A percentile compares a stretch with the other conserved stretches of the same genome.
Evolutionary conservation across 2,888 invertebrate species (phyloP).

Genomic region (Alviniconcha strummeri): DNA sequence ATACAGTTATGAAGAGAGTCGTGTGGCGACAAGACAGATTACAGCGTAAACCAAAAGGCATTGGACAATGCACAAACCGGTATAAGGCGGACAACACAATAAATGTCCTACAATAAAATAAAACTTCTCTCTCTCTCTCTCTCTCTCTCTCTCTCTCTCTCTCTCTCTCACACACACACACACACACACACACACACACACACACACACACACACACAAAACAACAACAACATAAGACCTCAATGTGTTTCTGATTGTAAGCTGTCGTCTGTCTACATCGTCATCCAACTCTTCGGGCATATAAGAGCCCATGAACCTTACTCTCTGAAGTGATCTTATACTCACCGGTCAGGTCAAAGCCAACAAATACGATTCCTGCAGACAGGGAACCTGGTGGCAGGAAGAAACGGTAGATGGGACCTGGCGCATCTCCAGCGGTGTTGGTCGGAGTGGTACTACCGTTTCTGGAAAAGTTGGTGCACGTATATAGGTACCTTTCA

Average conservation of each 20-base stretch:
- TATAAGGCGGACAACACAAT: background rate
- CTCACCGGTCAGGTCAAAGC: background rate
- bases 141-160: too few relatives aligned
- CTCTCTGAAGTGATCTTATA: too few relatives aligned
- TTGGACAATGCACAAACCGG: background rate
- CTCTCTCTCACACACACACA: background rate
- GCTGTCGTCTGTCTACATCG: too few relatives aligned
- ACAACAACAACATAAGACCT: too few relatives aligned
- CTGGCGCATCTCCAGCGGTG: background rate
- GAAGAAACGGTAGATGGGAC: constrained; percentile 3
- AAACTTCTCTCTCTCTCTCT: too few relatives aligned
- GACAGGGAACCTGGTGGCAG: background rate
- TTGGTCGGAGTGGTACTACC: too few relatives aligned
- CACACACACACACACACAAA: background rate
- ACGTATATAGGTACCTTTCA: too few relatives aligned
- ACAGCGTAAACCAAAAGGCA: background rate
- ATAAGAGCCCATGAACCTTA: too few relatives aligned
- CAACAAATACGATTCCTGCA: constrained; percentile 3
- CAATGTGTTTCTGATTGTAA: too few relatives aligned
- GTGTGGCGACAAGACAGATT: background rate
- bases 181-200: background rate
- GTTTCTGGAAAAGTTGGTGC: too few relatives aligned
- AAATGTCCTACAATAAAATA: background rate
- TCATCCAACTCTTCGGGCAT: too few relatives aligned
- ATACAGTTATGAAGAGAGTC: too few relatives aligned